A percentile compares a stretch with the other conserved stretches of the same genome.
Evolutionary conservation across 1,140 invertebrate genomes (phyloP).

Genomic region (Pachypeltis micranthus): DNA sequence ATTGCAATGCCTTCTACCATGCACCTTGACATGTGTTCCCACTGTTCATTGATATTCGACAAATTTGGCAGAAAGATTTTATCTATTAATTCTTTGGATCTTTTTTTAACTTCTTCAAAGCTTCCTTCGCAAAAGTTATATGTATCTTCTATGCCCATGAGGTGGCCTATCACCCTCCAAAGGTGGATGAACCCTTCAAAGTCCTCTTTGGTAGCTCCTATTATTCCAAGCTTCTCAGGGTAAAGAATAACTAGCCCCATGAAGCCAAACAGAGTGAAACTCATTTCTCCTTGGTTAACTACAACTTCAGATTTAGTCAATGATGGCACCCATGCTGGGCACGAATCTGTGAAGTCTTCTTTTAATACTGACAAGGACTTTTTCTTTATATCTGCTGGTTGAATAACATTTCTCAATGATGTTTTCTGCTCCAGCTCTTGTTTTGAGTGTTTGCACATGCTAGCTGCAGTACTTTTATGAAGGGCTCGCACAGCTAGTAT

Average conservation of each 20-base stretch:
- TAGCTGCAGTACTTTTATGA: constrained; percentile 34
- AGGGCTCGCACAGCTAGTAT: constrained; percentile 37
- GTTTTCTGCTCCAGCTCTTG: constrained; percentile 25
- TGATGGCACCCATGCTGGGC: constrained; percentile 30
- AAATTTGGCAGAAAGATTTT: constrained; percentile 35
- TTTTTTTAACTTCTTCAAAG: constrained; percentile 33
- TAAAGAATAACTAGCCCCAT: constrained; percentile 60
- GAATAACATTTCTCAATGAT: constrained; percentile 15
- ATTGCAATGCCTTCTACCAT: constrained; percentile 32
- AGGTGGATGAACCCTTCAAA: constrained; percentile 63
- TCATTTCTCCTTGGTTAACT: constrained; percentile 61
- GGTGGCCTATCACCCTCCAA: constrained; percentile 65
- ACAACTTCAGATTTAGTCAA: constrained; percentile 32
- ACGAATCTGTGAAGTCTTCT: constrained; percentile 34
- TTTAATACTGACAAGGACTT: constrained; percentile 17
- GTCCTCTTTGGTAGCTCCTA: constrained; percentile 40
- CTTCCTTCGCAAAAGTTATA: constrained; percentile 45
- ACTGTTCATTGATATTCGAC: constrained; percentile 31
- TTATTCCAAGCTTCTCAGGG: constrained; percentile 51
- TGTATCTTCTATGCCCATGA: constrained; percentile 69
- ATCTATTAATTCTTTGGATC: constrained; percentile 35
- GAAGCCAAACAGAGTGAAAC: constrained; percentile 72
- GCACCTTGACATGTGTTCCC: constrained; percentile 38
- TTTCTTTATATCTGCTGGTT: constrained; percentile 24
- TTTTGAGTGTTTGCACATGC: constrained; percentile 24